Base-by-base conservation (phyloP, 2,888 invertebrate genomes). In the Eurytoma californica region DNA sequence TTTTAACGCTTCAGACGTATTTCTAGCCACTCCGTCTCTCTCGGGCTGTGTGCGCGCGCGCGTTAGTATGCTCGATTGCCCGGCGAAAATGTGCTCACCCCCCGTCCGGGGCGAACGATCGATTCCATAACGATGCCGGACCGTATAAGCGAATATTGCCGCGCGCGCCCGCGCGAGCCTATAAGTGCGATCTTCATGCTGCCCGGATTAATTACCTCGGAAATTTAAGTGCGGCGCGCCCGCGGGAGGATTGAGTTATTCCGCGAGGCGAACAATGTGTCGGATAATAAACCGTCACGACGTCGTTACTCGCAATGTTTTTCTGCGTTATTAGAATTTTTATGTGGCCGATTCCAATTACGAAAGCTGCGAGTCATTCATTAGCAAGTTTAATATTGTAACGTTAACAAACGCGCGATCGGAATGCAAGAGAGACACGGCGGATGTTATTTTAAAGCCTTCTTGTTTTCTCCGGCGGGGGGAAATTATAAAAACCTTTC, bases 1-100 rank as follows among this genome's bases (percentile, higher is more conserved):
- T 85, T 85, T 85, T 85, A 85, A 84, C 84, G 82, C 74, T 67
- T 13, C 16, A 49, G 57, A 66, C 66, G 72, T 63, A 30, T 30
- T 51, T 51, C 47, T 53, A 14, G 24, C 18, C 28, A 13, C 39
- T 14, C 39, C 14, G 3, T 24, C 39, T 5, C 47, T 13, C 18
- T n/a, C 20, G 1, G 7, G 3, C 5, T 14, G 39, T 30, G 30
- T 20, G 16, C 51, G 51, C 51, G 57, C 13, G 3, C 39, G 18
- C 57, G 69, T 69, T 69, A 57, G 57, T 57, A 39, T 39, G 69
- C 69, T 57, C 57, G 69, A 69, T 69, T 69, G 57, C 18, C 57
- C 28, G 39, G 39, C 39, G 39, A 39, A 39, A 39, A 39, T 39
- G 39, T 39, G 39, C 39, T 39, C 39, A 39, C 39, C 39, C 39